Evolutionary conservation across 2,797 vertebrate genomes (phyloP).

Genomic region (Clamator glandarius): DNA sequence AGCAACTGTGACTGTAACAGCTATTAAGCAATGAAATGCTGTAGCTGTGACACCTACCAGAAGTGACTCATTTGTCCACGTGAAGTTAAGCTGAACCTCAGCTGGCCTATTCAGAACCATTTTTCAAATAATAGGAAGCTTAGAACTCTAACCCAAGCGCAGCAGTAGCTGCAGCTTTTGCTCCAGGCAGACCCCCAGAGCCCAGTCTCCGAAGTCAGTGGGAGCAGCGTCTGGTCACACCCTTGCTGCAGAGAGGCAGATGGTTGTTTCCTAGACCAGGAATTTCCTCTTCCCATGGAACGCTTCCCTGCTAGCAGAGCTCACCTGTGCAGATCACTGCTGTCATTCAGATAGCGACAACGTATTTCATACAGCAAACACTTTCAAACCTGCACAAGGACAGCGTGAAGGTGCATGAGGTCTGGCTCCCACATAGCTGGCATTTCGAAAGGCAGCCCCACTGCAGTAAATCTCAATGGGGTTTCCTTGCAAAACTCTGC

Average conservation of each 20-base stretch:
- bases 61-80: not conserved
- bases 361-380: not conserved
- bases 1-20: not conserved
- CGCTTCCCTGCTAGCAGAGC: not conserved
- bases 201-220: not conserved
- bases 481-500: conserved; percentile 28
- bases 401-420: not conserved
- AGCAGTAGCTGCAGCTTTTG: not conserved
- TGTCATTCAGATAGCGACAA: not conserved
- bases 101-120: not conserved
- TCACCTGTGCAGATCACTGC: not conserved
- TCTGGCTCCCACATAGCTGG: not conserved
- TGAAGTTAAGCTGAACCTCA: not conserved
- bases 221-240: not conserved
- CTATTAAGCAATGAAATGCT: not conserved
- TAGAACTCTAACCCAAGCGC: not conserved
- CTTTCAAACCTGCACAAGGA: not conserved
- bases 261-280: not conserved
- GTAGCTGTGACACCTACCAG: not conserved
- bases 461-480: not conserved
- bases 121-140: not conserved
- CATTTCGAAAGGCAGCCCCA: not conserved
- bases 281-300: not conserved
- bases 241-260: not conserved
- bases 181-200: not conserved